Base-by-base conservation (phyloP, 2,113 vertebrate genomes). In the Beaufortia kweichowensis region DNA sequence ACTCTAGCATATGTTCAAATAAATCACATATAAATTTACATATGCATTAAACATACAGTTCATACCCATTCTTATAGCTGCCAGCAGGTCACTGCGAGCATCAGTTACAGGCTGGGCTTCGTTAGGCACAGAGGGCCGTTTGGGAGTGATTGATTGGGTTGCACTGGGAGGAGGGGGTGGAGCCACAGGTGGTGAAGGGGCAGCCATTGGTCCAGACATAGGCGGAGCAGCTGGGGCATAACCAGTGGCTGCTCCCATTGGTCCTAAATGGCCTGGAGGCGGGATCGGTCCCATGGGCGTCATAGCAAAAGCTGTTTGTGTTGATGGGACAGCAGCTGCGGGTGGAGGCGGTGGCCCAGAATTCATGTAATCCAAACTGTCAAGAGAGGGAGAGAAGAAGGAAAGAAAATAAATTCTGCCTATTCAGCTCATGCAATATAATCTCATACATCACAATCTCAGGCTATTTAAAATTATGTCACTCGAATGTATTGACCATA, bases 1-100 rank as follows among this genome's bases (percentile, higher is more conserved):
- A n/a, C n/a, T n/a, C n/a, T n/a, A n/a, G n/a, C n/a, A n/a, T 7
- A 35, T 35, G 33, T 35, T 35, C 9, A 35, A 5, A 35, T 35
- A n/a, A n/a, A n/a, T n/a, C n/a, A n/a, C 33, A 35, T 56, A 0
- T 56, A 2, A 23, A n/a, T 21, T 6, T 43, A 14, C 17, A 31
- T 10, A 68, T 1, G 14, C n/a, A 68, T 46, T 31, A 19, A 24
- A 57, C 11, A 43, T 11, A 53, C 14, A 60, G 8, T 28, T 77
- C 88, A 77, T 83, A 99, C 97, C 97, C 97, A 99, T 98, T 5
- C 97, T 94, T 79, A 99, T 99, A 63, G 97, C 97, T 69, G 97
- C 94, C 33, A 99, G 93, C 21, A 99, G 94, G 82, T 99, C 97
- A 0, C 97, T 99, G 79, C 96, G 94, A 1, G 97, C 95, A 4